phyloP scores from a whole-genome alignment of 2,888 invertebrate genomes.

The Noctua janthe region DNA sequence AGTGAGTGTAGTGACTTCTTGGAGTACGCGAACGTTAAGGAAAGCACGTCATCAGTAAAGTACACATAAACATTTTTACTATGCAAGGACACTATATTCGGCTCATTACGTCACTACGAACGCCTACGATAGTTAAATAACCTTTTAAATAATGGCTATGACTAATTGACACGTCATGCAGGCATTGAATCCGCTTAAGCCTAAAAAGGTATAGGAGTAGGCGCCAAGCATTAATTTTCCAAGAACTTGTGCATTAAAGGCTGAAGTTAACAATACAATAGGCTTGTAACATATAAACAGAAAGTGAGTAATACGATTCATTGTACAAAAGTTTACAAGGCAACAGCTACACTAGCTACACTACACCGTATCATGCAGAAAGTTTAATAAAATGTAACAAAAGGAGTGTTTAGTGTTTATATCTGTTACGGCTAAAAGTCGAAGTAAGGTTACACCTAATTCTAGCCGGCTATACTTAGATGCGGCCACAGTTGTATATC shows the following conservation, averaged over 20 bases:
- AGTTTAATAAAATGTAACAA: background rate
- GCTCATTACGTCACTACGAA: constrained; percentile 50
- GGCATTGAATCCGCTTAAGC: constrained; percentile 55
- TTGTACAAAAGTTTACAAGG: background rate
- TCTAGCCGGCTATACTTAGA: too few species aligned
- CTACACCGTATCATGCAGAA: background rate
- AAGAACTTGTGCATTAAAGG: constrained; percentile 33
- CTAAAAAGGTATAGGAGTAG: constrained; percentile 65
- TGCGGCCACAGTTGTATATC: too few species aligned
- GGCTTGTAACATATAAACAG: constrained; percentile 1
- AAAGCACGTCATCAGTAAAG: background rate
- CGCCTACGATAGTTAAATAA: constrained; percentile 48
- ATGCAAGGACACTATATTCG: constrained; percentile 37
- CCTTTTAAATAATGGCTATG: constrained; percentile 63
- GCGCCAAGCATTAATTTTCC: constrained; percentile 52
- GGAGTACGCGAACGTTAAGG: background rate
- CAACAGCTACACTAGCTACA: background rate
- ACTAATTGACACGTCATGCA: constrained; percentile 64
- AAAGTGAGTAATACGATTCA: constrained; percentile 34
- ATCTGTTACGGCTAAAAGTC: too few species aligned
- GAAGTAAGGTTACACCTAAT: too few species aligned
- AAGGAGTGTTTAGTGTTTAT: background rate
- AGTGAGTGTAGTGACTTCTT: background rate
- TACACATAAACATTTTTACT: constrained; percentile 20
- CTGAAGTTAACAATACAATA: constrained; percentile 17